Evolutionary conservation across 2,797 vertebrate species (phyloP), one percentile per base, ranked within the genome.

Genomic region (Eulemur rubriventer): DNA sequence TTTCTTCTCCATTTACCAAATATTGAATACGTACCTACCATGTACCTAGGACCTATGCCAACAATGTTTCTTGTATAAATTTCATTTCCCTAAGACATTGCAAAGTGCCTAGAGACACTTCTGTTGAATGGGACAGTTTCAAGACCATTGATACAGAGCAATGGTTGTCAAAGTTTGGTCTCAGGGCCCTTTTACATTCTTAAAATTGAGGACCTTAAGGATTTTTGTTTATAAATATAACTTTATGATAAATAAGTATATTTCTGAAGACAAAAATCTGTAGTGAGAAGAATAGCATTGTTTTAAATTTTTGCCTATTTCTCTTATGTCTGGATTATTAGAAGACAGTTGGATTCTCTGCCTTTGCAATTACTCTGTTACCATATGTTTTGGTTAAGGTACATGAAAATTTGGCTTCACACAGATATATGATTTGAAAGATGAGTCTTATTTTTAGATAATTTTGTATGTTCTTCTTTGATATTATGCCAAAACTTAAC

Each of bases 391-490:
- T 89, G n/a, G 48, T 72, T 86, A 33, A 87, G 72, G 33, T 61
- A 14, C 84, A 28, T 87, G 46, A 86, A 95, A 79, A 63, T 43
- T 69, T 43, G 30, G 20, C n/a, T 55, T 95, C 9, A 18, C n/a
- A 48, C 18, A 81, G 55, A 52, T 38, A 52, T 0, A 12, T 72
- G 9, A 11, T 50, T 80, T 85, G 57, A 75, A 75, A 92, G 30
- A 59, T 14, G 22, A 57, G 17, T 93, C 63, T 85, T 89, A 72
- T 85, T 89, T 85, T 94, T n/a, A 88, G 50, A 20, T 88, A 63
- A 30, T 72, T 79, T 83, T 75, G 52, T 73, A n/a, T 94, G 38
- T 70, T 59, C n/a, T 87, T 88, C 91, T 63, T 57, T 57, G 55
- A 35, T 94, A 70, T 14, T 87, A 57, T 83, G 46, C 48, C 63